These are phyloP conservation scores for Eudyptes chrysolophus DNA, from an alignment of 2,113 vertebrate genomes.

Conservation along the genomic window DNA sequence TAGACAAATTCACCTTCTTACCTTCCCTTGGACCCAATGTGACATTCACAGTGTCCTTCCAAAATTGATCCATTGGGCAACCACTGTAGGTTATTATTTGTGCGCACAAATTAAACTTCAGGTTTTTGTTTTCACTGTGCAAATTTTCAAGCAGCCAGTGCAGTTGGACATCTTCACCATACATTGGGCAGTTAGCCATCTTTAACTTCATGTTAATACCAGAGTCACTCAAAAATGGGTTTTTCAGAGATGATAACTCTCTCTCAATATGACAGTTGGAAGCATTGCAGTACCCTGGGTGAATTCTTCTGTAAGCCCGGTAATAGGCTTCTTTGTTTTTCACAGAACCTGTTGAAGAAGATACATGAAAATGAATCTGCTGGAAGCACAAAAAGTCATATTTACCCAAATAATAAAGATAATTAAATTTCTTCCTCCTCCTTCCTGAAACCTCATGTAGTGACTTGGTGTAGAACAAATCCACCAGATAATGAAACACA, in stretches of 20 bases:
- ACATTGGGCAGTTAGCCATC: constrained; percentile 61
- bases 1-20: constrained; percentile 1
- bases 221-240: constrained; percentile 48
- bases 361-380: neutral
- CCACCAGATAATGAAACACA: neutral
- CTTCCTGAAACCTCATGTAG: neutral
- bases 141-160: constrained; percentile 65
- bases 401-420: neutral
- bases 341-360: constrained; percentile 48
- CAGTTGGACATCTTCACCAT: constrained; percentile 56
- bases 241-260: constrained; percentile 47
- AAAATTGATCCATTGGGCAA: constrained; percentile 49
- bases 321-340: constrained; percentile 64
- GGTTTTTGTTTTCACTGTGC: constrained; percentile 31
- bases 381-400: neutral
- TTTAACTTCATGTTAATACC: constrained; percentile 59
- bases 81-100: constrained; percentile 59
- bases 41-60: constrained; percentile 55
- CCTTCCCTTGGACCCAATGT: constrained; percentile 54
- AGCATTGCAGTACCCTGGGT: constrained; percentile 54
- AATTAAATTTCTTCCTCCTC: neutral
- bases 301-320: constrained; percentile 61
- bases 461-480: neutral
- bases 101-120: constrained; percentile 53
- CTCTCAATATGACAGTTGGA: constrained; percentile 64